phyloP scores from a whole-genome alignment of 2,797 vertebrate species.

The Crenuchus spilurus region DNA sequence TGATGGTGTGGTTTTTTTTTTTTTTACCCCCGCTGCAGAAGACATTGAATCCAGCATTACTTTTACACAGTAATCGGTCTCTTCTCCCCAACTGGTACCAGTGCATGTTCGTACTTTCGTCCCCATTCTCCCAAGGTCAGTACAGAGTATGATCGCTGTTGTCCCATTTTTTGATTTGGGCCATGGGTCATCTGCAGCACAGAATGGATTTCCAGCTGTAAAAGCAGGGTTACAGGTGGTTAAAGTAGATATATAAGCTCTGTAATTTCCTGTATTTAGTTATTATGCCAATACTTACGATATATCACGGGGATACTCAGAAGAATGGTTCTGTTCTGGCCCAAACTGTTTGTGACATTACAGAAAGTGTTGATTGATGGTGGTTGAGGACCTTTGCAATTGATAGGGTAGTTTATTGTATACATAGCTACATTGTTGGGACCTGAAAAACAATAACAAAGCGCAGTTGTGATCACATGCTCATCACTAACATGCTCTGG shows the following conservation, averaged over 20 bases:
- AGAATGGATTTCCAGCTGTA: slow-evolving; percentile 44
- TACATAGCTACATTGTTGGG: background rate
- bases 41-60: slow-evolving; percentile 47
- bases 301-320: slow-evolving; percentile 48
- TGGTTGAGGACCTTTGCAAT: background rate
- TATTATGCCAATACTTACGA: slow-evolving; percentile 49
- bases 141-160: slow-evolving; percentile 63
- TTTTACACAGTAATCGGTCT: slow-evolving; percentile 58
- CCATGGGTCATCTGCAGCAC: slow-evolving; percentile 48
- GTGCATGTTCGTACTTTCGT: slow-evolving; percentile 62
- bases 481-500: too few relatives aligned
- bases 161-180: slow-evolving; percentile 63
- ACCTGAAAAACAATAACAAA: slow-evolving; percentile 26
- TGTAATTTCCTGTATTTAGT: background rate
- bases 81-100: background rate
- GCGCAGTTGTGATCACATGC: background rate
- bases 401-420: background rate
- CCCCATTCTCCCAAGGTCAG: slow-evolving; percentile 45
- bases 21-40: slow-evolving; percentile 63
- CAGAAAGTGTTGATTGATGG: background rate
- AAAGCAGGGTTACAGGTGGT: background rate
- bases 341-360: slow-evolving; percentile 44
- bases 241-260: too few relatives aligned
- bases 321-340: background rate
- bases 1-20: too few relatives aligned